These are phyloP conservation scores for Phaenicophaeus curvirostris DNA, from an alignment of 2,797 vertebrate species.

Conservation along the genomic window DNA sequence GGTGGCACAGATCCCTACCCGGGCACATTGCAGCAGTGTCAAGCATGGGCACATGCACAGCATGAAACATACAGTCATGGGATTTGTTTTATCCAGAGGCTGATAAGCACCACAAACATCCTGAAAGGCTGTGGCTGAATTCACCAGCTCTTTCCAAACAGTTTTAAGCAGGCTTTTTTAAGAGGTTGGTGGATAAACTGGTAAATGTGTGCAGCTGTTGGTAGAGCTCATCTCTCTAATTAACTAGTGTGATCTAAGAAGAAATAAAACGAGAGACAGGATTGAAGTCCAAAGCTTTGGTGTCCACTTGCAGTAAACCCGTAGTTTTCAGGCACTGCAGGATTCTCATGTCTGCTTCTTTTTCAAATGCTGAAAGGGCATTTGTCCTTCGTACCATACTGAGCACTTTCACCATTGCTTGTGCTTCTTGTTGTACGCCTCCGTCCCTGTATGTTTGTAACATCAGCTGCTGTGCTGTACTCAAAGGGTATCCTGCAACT, in stretches of 20 bases:
- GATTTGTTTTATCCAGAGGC: background rate
- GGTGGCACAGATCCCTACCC: background rate
- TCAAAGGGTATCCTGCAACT: background rate
- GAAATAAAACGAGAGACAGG: background rate
- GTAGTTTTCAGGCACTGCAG: background rate
- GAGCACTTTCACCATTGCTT: rapidly evolving
- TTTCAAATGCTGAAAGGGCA: background rate
- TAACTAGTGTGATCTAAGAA: background rate
- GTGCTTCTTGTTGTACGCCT: rapidly evolving
- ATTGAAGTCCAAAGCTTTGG: background rate
- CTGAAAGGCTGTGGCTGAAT: background rate
- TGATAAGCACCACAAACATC: background rate
- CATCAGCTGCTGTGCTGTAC: background rate
- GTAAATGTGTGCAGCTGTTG: background rate
- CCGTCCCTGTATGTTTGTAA: rapidly evolving
- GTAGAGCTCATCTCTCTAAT: background rate
- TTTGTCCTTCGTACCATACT: rapidly evolving
- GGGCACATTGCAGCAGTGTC: background rate
- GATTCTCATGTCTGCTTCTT: background rate
- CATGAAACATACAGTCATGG: rapidly evolving
- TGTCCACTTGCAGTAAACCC: background rate
- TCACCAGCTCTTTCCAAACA: background rate
- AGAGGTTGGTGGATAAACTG: background rate
- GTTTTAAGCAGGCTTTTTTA: background rate
- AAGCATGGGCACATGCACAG: background rate